These are phyloP conservation scores for Micronycteris hirsuta DNA, from an alignment of 2,113 vertebrate genomes.

Conservation along the genomic window DNA sequence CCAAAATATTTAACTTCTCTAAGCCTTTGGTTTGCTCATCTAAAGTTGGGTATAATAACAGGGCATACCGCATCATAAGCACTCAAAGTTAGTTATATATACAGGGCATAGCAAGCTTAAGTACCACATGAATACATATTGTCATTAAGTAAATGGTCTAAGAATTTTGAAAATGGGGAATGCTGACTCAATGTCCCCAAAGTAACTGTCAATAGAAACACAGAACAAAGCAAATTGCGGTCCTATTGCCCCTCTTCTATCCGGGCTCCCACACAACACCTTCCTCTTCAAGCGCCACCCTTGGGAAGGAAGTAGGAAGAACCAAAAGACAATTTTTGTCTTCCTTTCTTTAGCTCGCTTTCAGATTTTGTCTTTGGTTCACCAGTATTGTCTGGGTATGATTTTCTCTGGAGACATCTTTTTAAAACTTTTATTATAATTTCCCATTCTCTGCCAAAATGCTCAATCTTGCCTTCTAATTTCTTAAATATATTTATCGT, in stretches of 20 bases:
- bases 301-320: neutral
- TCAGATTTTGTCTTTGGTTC: neutral
- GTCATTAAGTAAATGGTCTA: neutral
- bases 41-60: neutral
- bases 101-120: neutral
- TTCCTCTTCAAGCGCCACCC: neutral
- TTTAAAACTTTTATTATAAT: neutral
- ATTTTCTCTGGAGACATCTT: neutral
- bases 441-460: neutral
- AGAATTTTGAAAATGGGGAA: neutral
- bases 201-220: neutral
- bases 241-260: neutral
- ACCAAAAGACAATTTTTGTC: too few relatives aligned
- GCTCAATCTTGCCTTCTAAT: neutral
- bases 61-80: neutral
- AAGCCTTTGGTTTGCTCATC: neutral
- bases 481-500: neutral
- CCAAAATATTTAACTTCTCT: neutral
- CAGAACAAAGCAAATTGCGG: neutral
- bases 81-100: neutral
- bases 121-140: neutral
- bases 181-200: neutral
- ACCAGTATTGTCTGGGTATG: neutral
- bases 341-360: neutral
- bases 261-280: neutral